Conservation (phyloP, 2,888 invertebrate genomes). For the Punctoribates punctum region DNA sequence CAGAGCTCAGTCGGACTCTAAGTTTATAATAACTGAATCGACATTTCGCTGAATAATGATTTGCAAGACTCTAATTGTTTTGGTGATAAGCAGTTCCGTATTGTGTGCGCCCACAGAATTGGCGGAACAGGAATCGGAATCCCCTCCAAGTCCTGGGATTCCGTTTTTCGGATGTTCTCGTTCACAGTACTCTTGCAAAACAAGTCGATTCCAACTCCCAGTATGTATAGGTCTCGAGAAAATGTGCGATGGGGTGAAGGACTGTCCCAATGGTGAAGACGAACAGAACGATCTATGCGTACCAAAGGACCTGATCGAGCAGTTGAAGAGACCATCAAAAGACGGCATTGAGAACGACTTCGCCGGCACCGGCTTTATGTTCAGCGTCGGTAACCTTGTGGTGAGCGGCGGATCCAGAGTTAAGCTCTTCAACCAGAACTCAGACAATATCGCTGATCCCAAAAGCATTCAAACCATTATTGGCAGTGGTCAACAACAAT, state of each 20-base stretch:
- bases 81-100: too few species aligned
- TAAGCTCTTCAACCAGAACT: constrained; percentile 40
- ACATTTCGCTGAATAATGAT: too few species aligned
- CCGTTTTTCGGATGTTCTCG: not conserved
- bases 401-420: constrained; percentile 37
- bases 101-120: not conserved
- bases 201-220: not conserved
- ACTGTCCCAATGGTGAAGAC: constrained; percentile 38
- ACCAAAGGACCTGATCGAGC: not conserved
- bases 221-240: constrained; percentile 8
- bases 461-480: not conserved
- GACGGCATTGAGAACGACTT: constrained; percentile 36
- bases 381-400: constrained; percentile 30
- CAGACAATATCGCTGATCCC: constrained; percentile 24
- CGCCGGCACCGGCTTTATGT: constrained; percentile 42
- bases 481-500: not conserved
- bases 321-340: not conserved
- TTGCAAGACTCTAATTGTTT: too few species aligned
- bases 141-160: not conserved
- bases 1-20: too few species aligned
- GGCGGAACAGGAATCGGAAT: not conserved
- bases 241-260: constrained; percentile 33
- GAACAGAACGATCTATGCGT: constrained; percentile 29
- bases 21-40: too few species aligned
- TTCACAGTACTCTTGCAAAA: constrained; percentile 14